Conservation (phyloP, 2,888 invertebrate genomes). For the Macrosoma leucophasiata region DNA sequence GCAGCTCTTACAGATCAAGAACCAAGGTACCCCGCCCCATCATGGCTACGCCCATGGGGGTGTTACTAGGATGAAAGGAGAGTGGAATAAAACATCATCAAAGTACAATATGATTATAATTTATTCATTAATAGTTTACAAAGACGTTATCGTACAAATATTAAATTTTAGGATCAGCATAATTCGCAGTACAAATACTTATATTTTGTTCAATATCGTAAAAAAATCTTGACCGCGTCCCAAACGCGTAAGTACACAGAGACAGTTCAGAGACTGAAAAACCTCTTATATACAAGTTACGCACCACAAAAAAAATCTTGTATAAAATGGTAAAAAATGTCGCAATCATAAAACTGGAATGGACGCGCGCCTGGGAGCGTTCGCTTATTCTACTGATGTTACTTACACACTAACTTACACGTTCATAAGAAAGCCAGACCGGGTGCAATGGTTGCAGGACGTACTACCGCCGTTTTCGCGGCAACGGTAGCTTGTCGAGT, state of each 20-base stretch:
- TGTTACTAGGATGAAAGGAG: neutral
- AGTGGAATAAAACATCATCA: constrained; percentile 42
- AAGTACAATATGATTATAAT: constrained; percentile 72
- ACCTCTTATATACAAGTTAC: constrained; percentile 41
- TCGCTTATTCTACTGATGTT: constrained; percentile 34
- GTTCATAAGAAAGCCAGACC: constrained; percentile 48
- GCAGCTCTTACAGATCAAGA: too few relatives aligned
- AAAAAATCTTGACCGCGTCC: constrained; percentile 28
- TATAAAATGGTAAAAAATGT: constrained; percentile 28
- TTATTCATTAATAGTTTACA: constrained; percentile 75
- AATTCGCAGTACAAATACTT: constrained; percentile 39
- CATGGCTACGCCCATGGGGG: neutral
- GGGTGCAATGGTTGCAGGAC: too few relatives aligned
- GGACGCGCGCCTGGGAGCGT: constrained; percentile 44
- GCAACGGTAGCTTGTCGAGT: too few relatives aligned
- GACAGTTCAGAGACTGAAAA: constrained; percentile 28
- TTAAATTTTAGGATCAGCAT: constrained; percentile 50
- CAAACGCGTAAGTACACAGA: constrained; percentile 36
- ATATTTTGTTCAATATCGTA: constrained; percentile 38
- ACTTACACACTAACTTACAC: constrained; percentile 56
- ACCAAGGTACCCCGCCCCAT: neutral
- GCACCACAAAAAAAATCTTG: constrained; percentile 32
- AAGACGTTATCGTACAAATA: constrained; percentile 72
- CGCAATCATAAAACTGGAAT: constrained; percentile 47
- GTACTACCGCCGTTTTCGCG: too few relatives aligned